Conservation (phyloP, 2,113 vertebrate genomes). For the Burhinus bistriatus region DNA sequence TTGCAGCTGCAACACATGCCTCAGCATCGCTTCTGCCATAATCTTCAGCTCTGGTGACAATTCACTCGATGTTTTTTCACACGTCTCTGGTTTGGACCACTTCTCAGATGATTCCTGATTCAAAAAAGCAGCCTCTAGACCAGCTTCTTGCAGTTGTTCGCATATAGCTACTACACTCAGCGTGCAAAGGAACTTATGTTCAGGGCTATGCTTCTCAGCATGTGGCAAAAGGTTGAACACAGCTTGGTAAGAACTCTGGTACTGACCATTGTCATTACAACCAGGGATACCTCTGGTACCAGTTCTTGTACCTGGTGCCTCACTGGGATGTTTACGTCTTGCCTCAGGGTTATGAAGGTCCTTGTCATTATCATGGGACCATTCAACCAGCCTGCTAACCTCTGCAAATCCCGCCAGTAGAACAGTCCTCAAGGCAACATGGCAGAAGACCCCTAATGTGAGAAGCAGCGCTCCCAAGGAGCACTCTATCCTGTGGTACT, state of each 20-base stretch:
- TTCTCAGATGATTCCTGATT: not conserved
- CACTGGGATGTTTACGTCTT: not conserved
- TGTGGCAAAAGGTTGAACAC: slow-evolving; percentile 86
- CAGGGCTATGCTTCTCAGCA: slow-evolving; percentile 72
- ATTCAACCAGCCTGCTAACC: slow-evolving; percentile 28
- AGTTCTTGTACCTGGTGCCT: not conserved
- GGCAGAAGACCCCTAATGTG: slow-evolving; percentile 82
- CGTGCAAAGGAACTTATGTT: slow-evolving; percentile 80
- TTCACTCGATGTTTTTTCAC: not conserved
- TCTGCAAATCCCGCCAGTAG: slow-evolving; percentile 80
- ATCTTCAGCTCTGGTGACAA: slow-evolving; percentile 60
- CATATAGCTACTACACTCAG: slow-evolving; percentile 81
- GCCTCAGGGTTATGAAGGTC: not conserved
- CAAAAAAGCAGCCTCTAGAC: slow-evolving; percentile 1
- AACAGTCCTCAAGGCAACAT: slow-evolving; percentile 83
- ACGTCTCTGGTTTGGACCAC: not conserved
- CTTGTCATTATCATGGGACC: not conserved
- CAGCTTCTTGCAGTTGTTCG: slow-evolving; percentile 66
- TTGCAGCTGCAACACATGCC: slow-evolving; percentile 87
- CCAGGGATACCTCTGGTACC: slow-evolving; percentile 24
- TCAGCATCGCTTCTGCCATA: slow-evolving; percentile 84
- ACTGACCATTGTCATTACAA: slow-evolving; percentile 40
- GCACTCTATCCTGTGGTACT: slow-evolving; percentile 87
- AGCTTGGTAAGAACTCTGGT: slow-evolving; percentile 77
- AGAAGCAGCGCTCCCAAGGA: slow-evolving; percentile 78